Evolutionary conservation across 1,140 invertebrate genomes (phyloP).

Genomic region (Heliconius eleuchia): DNA sequence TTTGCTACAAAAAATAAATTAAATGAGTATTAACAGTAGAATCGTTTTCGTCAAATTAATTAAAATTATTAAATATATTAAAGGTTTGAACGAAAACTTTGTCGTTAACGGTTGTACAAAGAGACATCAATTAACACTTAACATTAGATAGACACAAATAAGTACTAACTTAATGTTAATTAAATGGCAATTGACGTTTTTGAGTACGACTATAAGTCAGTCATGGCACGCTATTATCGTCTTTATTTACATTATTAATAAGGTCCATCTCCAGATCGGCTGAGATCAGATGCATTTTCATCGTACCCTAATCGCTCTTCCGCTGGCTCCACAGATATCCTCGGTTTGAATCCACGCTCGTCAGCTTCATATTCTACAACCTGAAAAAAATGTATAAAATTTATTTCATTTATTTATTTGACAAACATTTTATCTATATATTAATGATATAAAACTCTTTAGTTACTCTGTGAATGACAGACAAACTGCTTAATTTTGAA

Average conservation of each 20-base stretch:
- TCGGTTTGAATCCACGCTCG: conserved; percentile 88
- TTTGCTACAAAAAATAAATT: conserved; percentile 58
- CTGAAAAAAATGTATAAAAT: conserved; percentile 49
- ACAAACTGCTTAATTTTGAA: no score
- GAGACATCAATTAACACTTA: neutral
- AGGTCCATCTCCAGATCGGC: conserved; percentile 54
- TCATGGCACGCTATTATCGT: conserved; percentile 16
- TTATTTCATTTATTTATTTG: no score
- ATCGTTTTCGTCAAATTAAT: conserved; percentile 2
- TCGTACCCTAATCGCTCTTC: conserved; percentile 48
- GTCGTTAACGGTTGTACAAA: neutral
- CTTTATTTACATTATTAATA: conserved; percentile 44
- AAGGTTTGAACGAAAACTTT: neutral
- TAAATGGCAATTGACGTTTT: neutral
- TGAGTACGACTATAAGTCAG: neutral
- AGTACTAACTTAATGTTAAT: neutral
- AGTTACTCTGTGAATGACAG: no score
- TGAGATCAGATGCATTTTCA: conserved; percentile 56
- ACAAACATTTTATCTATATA: no score
- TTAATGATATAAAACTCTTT: no score
- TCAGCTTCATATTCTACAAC: conserved; percentile 90
- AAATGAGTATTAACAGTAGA: conserved; percentile 45
- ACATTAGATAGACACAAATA: neutral
- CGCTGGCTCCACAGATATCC: conserved; percentile 82
- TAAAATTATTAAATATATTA: neutral